A percentile compares a stretch with the other conserved stretches of the same genome.
These are phyloP conservation scores for Arremon brunneinucha DNA, from an alignment of 2,797 vertebrate genomes.

Conservation along the genomic window DNA sequence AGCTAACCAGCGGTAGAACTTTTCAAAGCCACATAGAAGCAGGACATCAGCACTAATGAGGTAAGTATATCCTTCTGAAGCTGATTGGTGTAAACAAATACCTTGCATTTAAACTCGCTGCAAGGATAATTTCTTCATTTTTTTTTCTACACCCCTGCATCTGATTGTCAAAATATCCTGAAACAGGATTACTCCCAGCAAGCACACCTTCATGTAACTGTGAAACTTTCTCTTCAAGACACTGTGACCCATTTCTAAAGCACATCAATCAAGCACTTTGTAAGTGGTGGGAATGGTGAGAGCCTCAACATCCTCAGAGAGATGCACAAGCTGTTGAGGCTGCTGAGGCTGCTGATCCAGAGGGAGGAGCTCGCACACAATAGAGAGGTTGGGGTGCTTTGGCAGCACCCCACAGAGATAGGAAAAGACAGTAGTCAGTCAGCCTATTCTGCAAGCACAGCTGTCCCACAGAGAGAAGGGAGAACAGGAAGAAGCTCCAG, in stretches of 20 bases:
- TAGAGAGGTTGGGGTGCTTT: not conserved
- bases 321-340: not conserved
- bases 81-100: not conserved
- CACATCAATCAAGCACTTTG: not conserved
- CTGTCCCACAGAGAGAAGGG: not conserved
- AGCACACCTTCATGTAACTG: not conserved
- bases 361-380: not conserved
- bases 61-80: not conserved
- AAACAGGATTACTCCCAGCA: not conserved
- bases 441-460: not conserved
- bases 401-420: not conserved
- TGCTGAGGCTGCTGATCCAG: not conserved
- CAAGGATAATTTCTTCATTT: not conserved
- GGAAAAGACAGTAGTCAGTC: not conserved
- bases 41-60: not conserved
- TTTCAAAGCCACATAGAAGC: not conserved
- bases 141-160: rapidly evolving
- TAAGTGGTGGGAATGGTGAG: not conserved
- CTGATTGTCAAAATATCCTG: not conserved
- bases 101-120: not conserved
- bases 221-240: not conserved
- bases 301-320: not conserved
- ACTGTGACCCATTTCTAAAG: not conserved
- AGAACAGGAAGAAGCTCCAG: not conserved
- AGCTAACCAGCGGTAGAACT: not conserved